These are phyloP conservation scores for Prunella strophiata DNA, from an alignment of 2,797 vertebrate species.

Conservation along the genomic window DNA sequence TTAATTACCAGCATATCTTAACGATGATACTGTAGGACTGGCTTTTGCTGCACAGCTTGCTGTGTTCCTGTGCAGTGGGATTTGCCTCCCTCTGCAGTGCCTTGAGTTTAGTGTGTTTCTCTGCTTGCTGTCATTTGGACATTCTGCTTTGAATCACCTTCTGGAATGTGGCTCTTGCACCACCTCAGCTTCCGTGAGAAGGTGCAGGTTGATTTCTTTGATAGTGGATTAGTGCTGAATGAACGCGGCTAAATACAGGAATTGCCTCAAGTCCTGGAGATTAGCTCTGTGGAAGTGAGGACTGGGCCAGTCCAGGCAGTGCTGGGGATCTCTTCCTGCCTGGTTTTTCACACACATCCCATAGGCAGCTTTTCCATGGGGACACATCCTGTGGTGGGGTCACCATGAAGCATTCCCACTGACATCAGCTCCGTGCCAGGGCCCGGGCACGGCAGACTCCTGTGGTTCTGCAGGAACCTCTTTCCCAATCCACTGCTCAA, in stretches of 20 bases:
- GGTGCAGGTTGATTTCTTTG: background rate
- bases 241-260: background rate
- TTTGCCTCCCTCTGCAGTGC: background rate
- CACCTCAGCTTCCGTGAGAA: background rate
- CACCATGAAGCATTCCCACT: rapidly evolving
- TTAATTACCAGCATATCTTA: background rate
- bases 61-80: background rate
- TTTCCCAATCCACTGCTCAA: background rate
- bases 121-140: background rate
- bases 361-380: background rate
- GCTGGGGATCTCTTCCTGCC: background rate
- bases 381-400: rapidly evolving
- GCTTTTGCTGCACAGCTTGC: background rate
- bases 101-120: background rate
- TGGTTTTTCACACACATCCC: background rate
- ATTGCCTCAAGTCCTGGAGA: conserved; percentile 32
- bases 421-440: background rate
- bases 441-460: rapidly evolving
- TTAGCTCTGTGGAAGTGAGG: conserved; percentile 1
- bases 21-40: background rate
- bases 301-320: background rate
- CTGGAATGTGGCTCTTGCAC: conserved; percentile 40
- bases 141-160: conserved; percentile 11
- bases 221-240: background rate
- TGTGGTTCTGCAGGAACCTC: background rate